A percentile compares a stretch with the other conserved stretches of the same genome.
phyloP scores from a whole-genome alignment of 1,140 invertebrate species.

The Bradysia coprophila region DNA sequence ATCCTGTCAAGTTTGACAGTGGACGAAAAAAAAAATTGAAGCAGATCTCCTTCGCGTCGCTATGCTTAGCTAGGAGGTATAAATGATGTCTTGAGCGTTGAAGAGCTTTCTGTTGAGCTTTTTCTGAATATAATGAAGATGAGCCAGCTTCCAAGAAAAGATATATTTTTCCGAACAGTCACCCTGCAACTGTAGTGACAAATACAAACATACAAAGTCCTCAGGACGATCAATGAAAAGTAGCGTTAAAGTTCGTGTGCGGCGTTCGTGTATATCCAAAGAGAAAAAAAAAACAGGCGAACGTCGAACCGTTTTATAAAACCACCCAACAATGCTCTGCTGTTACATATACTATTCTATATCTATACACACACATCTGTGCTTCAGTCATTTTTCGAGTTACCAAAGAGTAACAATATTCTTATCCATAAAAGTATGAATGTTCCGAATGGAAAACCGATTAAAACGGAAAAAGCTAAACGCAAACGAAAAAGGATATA shows the following conservation, averaged over 20 bases:
- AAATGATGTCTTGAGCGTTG: too few species aligned
- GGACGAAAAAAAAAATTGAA: too few species aligned
- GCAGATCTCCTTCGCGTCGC: too few species aligned
- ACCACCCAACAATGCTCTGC: too few species aligned
- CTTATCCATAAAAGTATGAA: background rate
- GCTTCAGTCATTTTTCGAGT: background rate
- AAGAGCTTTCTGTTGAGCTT: too few species aligned
- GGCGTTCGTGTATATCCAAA: background rate
- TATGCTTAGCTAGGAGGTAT: too few species aligned
- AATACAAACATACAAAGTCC: background rate
- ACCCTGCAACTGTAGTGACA: background rate
- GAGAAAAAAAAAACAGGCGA: too few species aligned
- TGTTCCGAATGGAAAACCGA: background rate
- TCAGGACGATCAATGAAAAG: background rate
- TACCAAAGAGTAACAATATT: background rate
- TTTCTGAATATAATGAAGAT: too few species aligned
- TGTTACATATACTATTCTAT: background rate
- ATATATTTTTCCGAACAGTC: background rate
- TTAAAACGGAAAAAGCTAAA: background rate
- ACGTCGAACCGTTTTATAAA: background rate
- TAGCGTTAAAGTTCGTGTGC: background rate
- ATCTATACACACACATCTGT: background rate
- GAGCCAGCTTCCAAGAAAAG: background rate
- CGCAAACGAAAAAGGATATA: too few species aligned
- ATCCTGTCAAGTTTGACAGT: too few species aligned